Evolutionary conservation across 1,140 invertebrate genomes (phyloP).

Genomic region (Ctenoplectra terminalis): DNA sequence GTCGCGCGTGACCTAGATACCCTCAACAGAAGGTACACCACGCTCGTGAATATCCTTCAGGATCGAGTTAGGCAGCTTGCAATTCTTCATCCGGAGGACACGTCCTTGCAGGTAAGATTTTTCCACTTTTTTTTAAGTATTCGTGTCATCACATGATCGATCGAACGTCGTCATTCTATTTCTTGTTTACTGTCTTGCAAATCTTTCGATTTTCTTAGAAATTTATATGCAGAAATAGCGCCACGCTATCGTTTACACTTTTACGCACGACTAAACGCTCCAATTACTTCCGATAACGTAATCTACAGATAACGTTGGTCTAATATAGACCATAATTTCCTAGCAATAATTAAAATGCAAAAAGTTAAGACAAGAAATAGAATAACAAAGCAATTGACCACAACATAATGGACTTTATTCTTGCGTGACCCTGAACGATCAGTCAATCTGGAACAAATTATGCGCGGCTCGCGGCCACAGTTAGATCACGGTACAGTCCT

Average conservation of each 20-base stretch:
- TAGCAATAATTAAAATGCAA: background rate
- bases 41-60: conserved; percentile 89
- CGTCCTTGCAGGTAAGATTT: conserved; percentile 81
- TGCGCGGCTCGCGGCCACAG: background rate
- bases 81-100: conserved; percentile 78
- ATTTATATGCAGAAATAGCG: background rate
- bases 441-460: conserved; percentile 2
- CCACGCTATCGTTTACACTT: background rate
- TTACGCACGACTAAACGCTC: background rate
- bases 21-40: conserved; percentile 92
- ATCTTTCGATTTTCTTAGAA: background rate
- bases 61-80: conserved; percentile 83
- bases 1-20: conserved; percentile 93
- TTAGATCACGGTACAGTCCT: background rate
- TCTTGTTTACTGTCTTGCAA: background rate
- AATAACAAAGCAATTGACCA: background rate
- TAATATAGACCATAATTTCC: background rate
- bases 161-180: background rate
- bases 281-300: background rate
- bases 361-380: background rate
- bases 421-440: background rate
- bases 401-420: background rate
- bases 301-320: background rate
- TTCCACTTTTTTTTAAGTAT: background rate
- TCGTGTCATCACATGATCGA: background rate